These are phyloP conservation scores for Meliscaeva auricollis DNA, from an alignment of 2,888 invertebrate genomes.

Conservation along the genomic window DNA sequence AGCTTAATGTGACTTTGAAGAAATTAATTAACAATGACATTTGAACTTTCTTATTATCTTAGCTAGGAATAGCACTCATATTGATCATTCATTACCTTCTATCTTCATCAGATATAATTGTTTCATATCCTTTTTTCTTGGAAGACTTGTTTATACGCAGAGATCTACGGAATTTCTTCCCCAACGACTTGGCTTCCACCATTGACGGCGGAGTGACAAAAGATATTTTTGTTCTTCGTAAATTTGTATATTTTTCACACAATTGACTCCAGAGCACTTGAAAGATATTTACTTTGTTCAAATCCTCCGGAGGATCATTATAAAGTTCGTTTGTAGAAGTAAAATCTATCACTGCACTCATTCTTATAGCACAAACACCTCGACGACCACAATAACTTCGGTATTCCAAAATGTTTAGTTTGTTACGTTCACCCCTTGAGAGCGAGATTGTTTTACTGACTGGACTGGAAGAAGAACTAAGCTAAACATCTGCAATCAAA, in stretches of 20 bases:
- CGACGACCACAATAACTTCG: too few relatives aligned
- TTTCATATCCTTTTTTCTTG: conserved; percentile 86
- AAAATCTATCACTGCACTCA: conserved; percentile 60
- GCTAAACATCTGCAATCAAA: conserved; percentile 55
- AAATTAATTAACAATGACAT: not conserved
- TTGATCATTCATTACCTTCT: conserved; percentile 87
- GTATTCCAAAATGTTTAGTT: conserved; percentile 14
- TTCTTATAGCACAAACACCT: conserved; percentile 17
- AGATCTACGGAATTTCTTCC: conserved; percentile 79
- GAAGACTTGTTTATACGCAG: conserved; percentile 84
- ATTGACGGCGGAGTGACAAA: conserved; percentile 26
- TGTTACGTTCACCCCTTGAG: conserved; percentile 34
- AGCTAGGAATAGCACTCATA: not conserved
- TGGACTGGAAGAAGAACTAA: conserved; percentile 23
- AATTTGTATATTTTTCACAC: conserved; percentile 66
- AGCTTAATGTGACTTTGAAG: conserved; percentile 8
- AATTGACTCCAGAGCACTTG: conserved; percentile 73
- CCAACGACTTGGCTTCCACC: conserved; percentile 76
- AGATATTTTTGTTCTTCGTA: conserved; percentile 72
- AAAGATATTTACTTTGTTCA: conserved; percentile 53
- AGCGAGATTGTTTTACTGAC: conserved; percentile 59
- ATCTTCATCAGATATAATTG: conserved; percentile 89
- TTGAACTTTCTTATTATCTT: conserved; percentile 18
- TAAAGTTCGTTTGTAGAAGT: conserved; percentile 56
- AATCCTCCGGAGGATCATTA: conserved; percentile 30